Conservation (phyloP, 2,113 vertebrate genomes). For the Percopsis transmontana region DNA sequence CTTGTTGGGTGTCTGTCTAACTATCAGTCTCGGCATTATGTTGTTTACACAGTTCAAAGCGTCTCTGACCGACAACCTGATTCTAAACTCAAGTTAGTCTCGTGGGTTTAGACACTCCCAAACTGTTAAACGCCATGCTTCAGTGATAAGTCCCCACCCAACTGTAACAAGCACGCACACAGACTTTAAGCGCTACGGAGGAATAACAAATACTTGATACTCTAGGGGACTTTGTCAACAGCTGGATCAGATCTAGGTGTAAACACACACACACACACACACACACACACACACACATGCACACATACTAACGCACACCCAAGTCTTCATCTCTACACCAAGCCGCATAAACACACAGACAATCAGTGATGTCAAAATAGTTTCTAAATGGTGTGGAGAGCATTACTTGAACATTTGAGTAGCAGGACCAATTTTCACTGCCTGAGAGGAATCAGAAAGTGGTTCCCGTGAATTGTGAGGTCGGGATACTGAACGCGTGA, state of each 20-base stretch:
- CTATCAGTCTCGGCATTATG: neutral
- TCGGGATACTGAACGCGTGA: constrained; percentile 67
- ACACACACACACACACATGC: constrained; percentile 11
- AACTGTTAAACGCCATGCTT: constrained; percentile 45
- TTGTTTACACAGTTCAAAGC: neutral
- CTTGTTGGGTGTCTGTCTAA: neutral
- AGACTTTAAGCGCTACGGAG: constrained; percentile 40
- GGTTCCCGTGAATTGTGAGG: constrained; percentile 49
- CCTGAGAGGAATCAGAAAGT: constrained; percentile 55
- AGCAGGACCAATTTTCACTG: constrained; percentile 35
- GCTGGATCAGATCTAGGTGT: constrained; percentile 60
- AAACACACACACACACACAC: constrained; percentile 15
- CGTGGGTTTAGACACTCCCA: constrained; percentile 41
- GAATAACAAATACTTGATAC: constrained; percentile 43
- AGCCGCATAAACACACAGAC: constrained; percentile 28
- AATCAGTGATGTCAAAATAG: constrained; percentile 15
- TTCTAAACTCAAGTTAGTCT: constrained; percentile 11
- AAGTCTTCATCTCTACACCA: constrained; percentile 22
- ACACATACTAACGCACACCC: constrained; percentile 2
- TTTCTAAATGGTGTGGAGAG: constrained; percentile 17
- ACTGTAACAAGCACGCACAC: constrained; percentile 33
- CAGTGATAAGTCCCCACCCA: constrained; percentile 56
- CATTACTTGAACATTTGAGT: constrained; percentile 1
- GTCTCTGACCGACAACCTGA: neutral
- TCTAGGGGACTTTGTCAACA: constrained; percentile 53